These are phyloP conservation scores for Rhinatrema bivittatum DNA, from an alignment of 2,797 vertebrate species.

Conservation along the genomic window DNA sequence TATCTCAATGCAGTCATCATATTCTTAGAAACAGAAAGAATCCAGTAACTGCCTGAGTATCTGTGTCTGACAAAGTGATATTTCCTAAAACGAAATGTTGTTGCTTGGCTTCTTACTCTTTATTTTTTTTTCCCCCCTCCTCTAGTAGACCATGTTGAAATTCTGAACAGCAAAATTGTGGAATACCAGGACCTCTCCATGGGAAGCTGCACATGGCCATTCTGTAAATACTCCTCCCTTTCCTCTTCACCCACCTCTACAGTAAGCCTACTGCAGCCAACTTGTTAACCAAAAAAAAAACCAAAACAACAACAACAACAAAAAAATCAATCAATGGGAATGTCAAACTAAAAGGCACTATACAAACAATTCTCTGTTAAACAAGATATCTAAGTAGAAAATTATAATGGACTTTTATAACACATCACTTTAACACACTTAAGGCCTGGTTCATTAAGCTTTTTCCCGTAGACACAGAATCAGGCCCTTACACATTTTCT, in stretches of 20 bases:
- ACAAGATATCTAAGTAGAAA: slow-evolving; percentile 56
- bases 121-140: slow-evolving; percentile 24
- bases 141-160: slow-evolving; percentile 79
- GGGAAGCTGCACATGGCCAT: slow-evolving; percentile 79
- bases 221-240: slow-evolving; percentile 71
- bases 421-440: slow-evolving; percentile 60
- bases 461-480: no score
- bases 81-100: no score
- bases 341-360: slow-evolving; percentile 59
- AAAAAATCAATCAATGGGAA: slow-evolving; percentile 44
- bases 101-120: no score
- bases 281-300: slow-evolving; percentile 59
- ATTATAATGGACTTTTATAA: slow-evolving; percentile 53
- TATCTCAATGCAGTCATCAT: no score
- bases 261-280: slow-evolving; percentile 83
- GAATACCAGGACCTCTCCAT: slow-evolving; percentile 79
- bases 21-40: no score
- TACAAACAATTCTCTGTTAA: slow-evolving; percentile 54
- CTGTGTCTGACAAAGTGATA: no score
- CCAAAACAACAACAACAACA: slow-evolving; percentile 7
- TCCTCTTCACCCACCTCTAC: slow-evolving; percentile 70
- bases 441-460: no score
- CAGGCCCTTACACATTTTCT: no score
- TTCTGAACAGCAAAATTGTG: slow-evolving; percentile 75
- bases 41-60: no score